A percentile compares a stretch with the other conserved stretches of the same genome.
These are phyloP conservation scores for Neogobius melanostomus DNA, from an alignment of 2,113 vertebrate genomes.

Conservation along the genomic window DNA sequence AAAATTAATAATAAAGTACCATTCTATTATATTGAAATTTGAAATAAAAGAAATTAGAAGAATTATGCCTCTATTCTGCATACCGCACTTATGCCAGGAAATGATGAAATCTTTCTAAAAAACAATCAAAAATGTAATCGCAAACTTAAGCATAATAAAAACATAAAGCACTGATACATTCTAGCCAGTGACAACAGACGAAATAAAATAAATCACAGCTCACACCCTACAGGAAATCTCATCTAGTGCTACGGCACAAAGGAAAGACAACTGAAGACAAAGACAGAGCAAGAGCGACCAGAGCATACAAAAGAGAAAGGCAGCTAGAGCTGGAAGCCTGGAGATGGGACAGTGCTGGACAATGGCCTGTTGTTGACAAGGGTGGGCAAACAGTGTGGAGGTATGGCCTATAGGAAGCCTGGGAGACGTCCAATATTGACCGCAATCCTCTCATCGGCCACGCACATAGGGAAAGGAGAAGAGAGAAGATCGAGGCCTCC, in stretches of 20 bases:
- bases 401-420: slow-evolving; percentile 38
- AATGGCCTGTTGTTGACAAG: slow-evolving; percentile 45
- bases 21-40: too few species aligned
- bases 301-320: slow-evolving; percentile 21
- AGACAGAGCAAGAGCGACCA: slow-evolving; percentile 27
- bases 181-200: slow-evolving; percentile 18
- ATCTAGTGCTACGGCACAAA: slow-evolving; percentile 23
- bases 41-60: too few species aligned
- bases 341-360: slow-evolving; percentile 44
- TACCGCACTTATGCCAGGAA: too few species aligned
- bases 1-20: too few species aligned
- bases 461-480: slow-evolving; percentile 17
- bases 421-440: slow-evolving; percentile 74
- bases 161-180: slow-evolving; percentile 6
- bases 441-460: slow-evolving; percentile 23
- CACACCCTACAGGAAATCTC: slow-evolving; percentile 32
- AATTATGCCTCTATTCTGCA: too few species aligned
- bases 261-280: slow-evolving; percentile 37
- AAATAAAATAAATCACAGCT: slow-evolving; percentile 14
- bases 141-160: too few species aligned
- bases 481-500: slow-evolving; percentile 40
- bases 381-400: slow-evolving; percentile 45
- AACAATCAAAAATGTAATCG: too few species aligned
- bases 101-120: too few species aligned
- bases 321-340: slow-evolving; percentile 25